A percentile compares a stretch with the other conserved stretches of the same genome.
These are phyloP conservation scores for Sarcophaga variegata DNA, from an alignment of 2,888 invertebrate species.

Conservation along the genomic window DNA sequence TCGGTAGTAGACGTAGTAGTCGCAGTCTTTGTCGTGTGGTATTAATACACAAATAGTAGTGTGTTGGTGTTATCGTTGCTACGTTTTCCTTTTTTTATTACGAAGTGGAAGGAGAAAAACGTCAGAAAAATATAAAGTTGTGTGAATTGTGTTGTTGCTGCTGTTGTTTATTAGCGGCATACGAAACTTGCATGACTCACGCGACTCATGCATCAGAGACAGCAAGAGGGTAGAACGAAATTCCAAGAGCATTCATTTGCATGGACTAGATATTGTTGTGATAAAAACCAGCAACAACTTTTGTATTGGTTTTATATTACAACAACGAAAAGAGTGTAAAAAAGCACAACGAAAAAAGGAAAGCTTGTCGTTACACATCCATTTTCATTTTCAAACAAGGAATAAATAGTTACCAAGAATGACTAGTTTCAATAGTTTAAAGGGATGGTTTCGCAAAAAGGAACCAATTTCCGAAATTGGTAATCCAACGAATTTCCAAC, in stretches of 20 bases:
- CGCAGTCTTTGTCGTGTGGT: slow-evolving; percentile 39
- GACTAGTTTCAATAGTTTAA: slow-evolving; percentile 79
- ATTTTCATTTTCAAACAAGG: not conserved
- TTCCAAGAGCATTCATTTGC: slow-evolving; percentile 39
- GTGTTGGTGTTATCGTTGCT: slow-evolving; percentile 66
- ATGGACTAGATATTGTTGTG: slow-evolving; percentile 35
- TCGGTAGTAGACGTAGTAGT: slow-evolving; percentile 41
- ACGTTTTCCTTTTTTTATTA: slow-evolving; percentile 55
- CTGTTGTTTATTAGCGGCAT: slow-evolving; percentile 61
- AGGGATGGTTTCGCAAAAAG: slow-evolving; percentile 81
- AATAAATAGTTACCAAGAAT: slow-evolving; percentile 65
- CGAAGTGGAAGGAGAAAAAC: slow-evolving; percentile 38
- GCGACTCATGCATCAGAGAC: slow-evolving; percentile 50
- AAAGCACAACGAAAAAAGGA: not conserved
- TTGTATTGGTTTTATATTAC: not conserved
- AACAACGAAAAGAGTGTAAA: slow-evolving; percentile 7
- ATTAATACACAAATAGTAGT: slow-evolving; percentile 36
- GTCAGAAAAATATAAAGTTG: slow-evolving; percentile 46
- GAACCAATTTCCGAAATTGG: slow-evolving; percentile 85
- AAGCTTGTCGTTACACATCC: not conserved
- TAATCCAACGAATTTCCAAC: slow-evolving; percentile 91
- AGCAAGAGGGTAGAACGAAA: slow-evolving; percentile 48
- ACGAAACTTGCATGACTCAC: slow-evolving; percentile 71
- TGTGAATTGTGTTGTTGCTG: slow-evolving; percentile 57
- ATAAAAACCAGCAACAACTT: slow-evolving; percentile 11